Percentiles rank a stretch among this genome's conserved stretches.
Conservation (phyloP, 2,113 vertebrate genomes). For the Gyps fulvus region DNA sequence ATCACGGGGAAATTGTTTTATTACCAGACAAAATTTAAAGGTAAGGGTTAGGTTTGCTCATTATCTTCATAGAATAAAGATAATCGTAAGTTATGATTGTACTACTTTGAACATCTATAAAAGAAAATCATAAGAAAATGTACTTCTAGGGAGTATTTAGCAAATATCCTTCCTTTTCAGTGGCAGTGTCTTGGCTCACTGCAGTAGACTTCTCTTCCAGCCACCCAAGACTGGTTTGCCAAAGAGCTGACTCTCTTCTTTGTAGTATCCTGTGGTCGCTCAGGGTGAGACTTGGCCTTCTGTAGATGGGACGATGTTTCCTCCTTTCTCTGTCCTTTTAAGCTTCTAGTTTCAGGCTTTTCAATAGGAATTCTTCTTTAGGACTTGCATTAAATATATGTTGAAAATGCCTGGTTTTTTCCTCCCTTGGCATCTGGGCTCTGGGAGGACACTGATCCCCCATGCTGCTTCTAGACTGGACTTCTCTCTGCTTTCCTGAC, state of each 20-base stretch:
- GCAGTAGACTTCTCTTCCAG: not conserved
- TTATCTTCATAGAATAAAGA: not conserved
- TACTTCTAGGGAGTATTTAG: not conserved
- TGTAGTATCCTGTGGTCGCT: not conserved
- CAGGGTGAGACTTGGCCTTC: not conserved
- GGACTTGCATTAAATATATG: not conserved
- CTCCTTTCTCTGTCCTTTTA: not conserved
- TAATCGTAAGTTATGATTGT: accelerated
- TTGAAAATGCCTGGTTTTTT: not conserved
- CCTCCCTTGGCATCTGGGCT: not conserved
- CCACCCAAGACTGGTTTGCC: not conserved
- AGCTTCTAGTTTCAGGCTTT: not conserved
- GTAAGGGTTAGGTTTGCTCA: not conserved
- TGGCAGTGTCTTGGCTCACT: not conserved
- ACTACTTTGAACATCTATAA: not conserved
- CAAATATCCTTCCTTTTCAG: not conserved
- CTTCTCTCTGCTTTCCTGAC: not conserved
- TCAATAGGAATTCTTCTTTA: not conserved
- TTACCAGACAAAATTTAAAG: not conserved
- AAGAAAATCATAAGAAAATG: not conserved
- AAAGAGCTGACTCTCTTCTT: not conserved
- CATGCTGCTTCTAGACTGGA: not conserved
- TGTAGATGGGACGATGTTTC: not conserved
- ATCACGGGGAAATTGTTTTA: not conserved
- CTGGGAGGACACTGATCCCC: not conserved